These are phyloP conservation scores for Hirtodrosophila alboralis DNA, from an alignment of 2,888 invertebrate species.

Conservation along the genomic window DNA sequence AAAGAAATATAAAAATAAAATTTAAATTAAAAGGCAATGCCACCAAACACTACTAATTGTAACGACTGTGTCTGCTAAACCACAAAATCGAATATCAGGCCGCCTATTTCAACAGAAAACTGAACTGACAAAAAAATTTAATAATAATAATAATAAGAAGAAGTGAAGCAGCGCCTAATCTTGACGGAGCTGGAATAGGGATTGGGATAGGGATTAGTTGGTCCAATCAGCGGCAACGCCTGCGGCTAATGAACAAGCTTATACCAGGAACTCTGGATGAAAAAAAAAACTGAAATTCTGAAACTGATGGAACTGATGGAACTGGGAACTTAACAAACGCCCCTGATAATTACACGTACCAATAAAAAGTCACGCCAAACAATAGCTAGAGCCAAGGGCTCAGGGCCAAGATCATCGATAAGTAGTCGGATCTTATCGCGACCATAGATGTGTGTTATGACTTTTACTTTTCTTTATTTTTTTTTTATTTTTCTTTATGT, in stretches of 20 bases:
- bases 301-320: slow-evolving; percentile 17
- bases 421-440: slow-evolving; percentile 62
- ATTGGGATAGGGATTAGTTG: slow-evolving; percentile 65
- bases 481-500: slow-evolving; percentile 1
- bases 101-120: slow-evolving; percentile 57
- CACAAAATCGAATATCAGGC: slow-evolving; percentile 52
- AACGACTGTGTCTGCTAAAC: slow-evolving; percentile 48
- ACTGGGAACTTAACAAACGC: slow-evolving; percentile 39
- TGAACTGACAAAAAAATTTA: slow-evolving; percentile 47
- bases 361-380: slow-evolving; percentile 70
- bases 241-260: slow-evolving; percentile 74
- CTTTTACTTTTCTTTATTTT: slow-evolving; percentile 73
- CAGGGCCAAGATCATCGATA: slow-evolving; percentile 38
- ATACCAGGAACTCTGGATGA: slow-evolving; percentile 58
- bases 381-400: slow-evolving; percentile 44
- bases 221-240: slow-evolving; percentile 80
- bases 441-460: slow-evolving; percentile 65
- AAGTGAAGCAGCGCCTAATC: slow-evolving; percentile 60
- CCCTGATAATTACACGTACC: slow-evolving; percentile 68
- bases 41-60: slow-evolving; percentile 52
- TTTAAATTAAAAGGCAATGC: slow-evolving; percentile 21
- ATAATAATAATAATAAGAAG: slow-evolving; percentile 23
- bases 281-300: slow-evolving; percentile 18
- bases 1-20: slow-evolving; percentile 9
- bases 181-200: slow-evolving; percentile 40